Conservation (phyloP, 2,113 vertebrate genomes). For the Cinclus mexicanus region DNA sequence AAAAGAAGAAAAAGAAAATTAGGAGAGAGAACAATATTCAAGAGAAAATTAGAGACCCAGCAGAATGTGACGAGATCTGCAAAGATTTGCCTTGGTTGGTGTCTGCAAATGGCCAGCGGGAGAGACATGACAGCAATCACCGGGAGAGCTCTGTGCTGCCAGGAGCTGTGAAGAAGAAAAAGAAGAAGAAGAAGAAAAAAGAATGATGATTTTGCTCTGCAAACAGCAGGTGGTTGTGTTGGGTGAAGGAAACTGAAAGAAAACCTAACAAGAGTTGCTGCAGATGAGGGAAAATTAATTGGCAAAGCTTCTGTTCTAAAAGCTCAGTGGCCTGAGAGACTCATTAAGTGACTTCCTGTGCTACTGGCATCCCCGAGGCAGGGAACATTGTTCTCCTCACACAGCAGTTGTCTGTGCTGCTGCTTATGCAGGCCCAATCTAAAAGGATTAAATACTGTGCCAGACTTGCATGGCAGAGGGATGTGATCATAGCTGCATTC, state of each 20-base stretch:
- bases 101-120: background rate
- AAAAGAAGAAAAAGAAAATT: constrained; percentile 69
- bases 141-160: background rate
- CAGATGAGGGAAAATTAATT: background rate
- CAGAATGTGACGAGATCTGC: background rate
- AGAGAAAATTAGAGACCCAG: background rate
- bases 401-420: background rate
- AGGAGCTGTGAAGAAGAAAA: constrained; percentile 10
- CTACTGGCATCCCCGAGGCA: background rate
- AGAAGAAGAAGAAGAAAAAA: constrained; percentile 49
- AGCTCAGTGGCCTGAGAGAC: constrained; percentile 13
- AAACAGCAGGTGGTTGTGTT: background rate
- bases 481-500: background rate
- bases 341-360: constrained; percentile 22
- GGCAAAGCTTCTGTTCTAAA: constrained; percentile 2
- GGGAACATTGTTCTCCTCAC: background rate
- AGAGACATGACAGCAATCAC: background rate
- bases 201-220: constrained; percentile 7
- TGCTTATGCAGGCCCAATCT: background rate
- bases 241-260: background rate
- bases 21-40: background rate
- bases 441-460: background rate
- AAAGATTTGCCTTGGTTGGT: background rate
- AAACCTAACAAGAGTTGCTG: background rate
- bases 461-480: background rate